These are phyloP conservation scores for Phaenicophaeus curvirostris DNA, from an alignment of 2,797 vertebrate species.

Conservation along the genomic window DNA sequence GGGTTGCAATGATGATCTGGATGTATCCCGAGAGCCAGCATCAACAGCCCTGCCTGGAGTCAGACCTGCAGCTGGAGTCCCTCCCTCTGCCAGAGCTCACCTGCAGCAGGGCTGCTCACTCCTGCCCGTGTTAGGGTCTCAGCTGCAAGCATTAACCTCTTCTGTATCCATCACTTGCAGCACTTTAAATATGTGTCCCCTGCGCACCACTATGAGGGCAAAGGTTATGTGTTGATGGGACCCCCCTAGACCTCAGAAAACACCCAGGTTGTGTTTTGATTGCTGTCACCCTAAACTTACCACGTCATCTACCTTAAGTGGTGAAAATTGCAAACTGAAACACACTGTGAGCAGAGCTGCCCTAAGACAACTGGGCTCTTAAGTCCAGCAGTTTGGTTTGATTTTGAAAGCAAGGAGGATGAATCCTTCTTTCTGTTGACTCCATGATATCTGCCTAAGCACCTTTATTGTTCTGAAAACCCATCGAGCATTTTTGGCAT, in stretches of 20 bases:
- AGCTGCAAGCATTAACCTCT: neutral
- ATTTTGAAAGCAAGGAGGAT: neutral
- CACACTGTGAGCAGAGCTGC: neutral
- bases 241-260: neutral
- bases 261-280: neutral
- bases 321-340: neutral
- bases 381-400: neutral
- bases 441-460: neutral
- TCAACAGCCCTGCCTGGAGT: neutral
- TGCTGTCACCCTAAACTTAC: neutral
- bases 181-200: too few species aligned
- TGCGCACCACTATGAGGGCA: neutral
- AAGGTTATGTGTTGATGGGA: neutral
- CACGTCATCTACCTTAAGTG: rapidly evolving
- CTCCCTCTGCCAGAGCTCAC: neutral
- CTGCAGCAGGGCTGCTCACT: neutral
- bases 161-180: neutral
- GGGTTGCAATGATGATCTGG: neutral
- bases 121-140: rapidly evolving
- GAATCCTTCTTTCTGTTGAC: neutral
- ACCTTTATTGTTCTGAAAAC: neutral
- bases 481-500: neutral
- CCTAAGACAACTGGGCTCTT: neutral
- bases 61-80: neutral
- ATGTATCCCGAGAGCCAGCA: neutral